A percentile compares a stretch with the other conserved stretches of the same genome.
Evolutionary conservation across 2,797 vertebrate species (phyloP).

Genomic region (Zalophus californianus): DNA sequence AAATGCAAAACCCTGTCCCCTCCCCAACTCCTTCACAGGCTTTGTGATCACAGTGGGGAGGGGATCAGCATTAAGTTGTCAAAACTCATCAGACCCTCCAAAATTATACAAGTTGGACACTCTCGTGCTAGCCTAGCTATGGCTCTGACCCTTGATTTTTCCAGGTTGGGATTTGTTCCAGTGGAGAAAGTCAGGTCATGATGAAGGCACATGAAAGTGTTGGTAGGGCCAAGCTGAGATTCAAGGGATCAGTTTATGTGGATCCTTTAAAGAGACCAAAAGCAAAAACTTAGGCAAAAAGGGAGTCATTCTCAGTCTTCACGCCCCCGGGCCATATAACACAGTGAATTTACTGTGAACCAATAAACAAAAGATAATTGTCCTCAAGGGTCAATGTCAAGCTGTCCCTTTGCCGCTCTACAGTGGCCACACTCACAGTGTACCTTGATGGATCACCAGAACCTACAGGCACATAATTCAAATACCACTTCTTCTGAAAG

Average conservation of each 20-base stretch:
- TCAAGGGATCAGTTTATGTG: neutral
- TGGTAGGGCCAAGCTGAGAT: constrained; percentile 78
- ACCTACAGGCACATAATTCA: neutral
- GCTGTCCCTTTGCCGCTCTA: neutral
- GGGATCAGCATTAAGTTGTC: neutral
- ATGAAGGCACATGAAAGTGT: constrained; percentile 90
- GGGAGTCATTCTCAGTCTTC: constrained; percentile 5
- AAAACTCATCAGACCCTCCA: neutral
- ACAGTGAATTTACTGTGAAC: neutral
- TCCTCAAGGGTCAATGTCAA: neutral
- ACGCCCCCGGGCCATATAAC: neutral
- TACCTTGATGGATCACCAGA: neutral
- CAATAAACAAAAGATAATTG: neutral
- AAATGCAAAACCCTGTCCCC: neutral
- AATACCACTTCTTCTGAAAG: neutral
- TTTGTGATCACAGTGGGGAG: neutral
- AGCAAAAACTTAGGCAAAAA: constrained; percentile 50
- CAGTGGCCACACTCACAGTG: neutral
- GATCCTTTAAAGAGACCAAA: constrained; percentile 1
- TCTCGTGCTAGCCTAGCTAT: constrained; percentile 48
- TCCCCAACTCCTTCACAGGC: neutral
- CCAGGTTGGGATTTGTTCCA: constrained; percentile 36
- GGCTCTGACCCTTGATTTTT: constrained; percentile 44
- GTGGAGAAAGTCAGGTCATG: constrained; percentile 87
- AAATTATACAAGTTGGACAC: constrained; percentile 18